Evolutionary conservation across 2,113 vertebrate species (phyloP).

Genomic region (Trichomycterus rosablanca): DNA sequence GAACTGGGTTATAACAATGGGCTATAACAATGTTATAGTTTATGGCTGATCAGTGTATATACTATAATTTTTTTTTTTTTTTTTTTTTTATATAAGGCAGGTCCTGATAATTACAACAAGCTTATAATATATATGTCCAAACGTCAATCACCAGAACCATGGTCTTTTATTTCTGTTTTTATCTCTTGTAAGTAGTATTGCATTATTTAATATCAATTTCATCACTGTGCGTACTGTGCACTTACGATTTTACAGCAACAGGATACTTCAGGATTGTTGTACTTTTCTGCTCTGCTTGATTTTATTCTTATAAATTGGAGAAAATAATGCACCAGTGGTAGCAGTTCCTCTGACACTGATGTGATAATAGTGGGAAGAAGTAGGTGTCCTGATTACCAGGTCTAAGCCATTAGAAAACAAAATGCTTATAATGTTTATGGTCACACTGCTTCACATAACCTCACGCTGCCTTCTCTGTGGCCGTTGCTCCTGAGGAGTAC

Average conservation of each 20-base stretch:
- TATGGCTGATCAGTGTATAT: too few relatives aligned
- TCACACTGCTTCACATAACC: constrained; percentile 13
- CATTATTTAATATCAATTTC: too few relatives aligned
- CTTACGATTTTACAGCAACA: constrained; percentile 1
- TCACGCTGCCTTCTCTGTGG: constrained; percentile 9
- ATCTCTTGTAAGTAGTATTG: too few relatives aligned
- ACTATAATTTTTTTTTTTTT: too few relatives aligned
- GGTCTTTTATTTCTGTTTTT: too few relatives aligned
- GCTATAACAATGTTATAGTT: too few relatives aligned
- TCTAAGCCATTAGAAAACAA: neutral
- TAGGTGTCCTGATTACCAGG: constrained; percentile 19
- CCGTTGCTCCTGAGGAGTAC: constrained; percentile 4
- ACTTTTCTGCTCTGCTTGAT: neutral
- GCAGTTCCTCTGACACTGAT: constrained; percentile 1
- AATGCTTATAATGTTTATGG: constrained; percentile 27
- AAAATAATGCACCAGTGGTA: constrained; percentile 2
- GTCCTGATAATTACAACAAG: too few relatives aligned
- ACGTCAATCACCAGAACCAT: too few relatives aligned
- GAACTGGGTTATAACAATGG: too few relatives aligned
- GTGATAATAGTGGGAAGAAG: constrained; percentile 1
- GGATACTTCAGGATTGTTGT: neutral
- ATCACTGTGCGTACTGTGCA: too few relatives aligned
- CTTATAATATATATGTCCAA: too few relatives aligned
- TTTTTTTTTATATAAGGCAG: too few relatives aligned
- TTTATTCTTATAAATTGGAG: constrained; percentile 13